Evolutionary conservation across 2,113 vertebrate species (phyloP).

Genomic region (Typhlomys cinereus): DNA sequence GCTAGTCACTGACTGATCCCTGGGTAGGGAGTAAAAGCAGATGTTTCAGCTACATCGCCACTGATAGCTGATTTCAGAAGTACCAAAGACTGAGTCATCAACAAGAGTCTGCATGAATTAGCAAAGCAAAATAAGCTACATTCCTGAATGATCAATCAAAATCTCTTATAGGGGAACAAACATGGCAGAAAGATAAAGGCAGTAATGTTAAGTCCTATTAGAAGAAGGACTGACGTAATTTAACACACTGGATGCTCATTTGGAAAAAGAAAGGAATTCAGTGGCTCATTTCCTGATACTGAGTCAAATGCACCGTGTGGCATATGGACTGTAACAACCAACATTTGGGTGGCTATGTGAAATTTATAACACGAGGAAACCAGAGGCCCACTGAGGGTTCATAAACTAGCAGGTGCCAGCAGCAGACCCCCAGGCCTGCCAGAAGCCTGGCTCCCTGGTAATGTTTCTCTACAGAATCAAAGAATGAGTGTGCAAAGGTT

Average conservation of each 20-base stretch:
- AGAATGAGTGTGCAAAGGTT: background rate
- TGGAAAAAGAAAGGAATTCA: background rate
- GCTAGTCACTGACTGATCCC: slow-evolving; percentile 69
- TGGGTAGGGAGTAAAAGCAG: slow-evolving; percentile 48
- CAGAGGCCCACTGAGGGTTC: background rate
- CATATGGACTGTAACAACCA: background rate
- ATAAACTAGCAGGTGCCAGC: background rate
- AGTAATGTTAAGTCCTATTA: background rate
- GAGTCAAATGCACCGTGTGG: background rate
- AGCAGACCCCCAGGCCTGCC: background rate
- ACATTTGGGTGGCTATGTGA: background rate
- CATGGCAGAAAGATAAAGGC: fast-evolving
- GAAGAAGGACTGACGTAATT: background rate
- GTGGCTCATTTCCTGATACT: background rate
- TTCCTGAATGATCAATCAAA: slow-evolving; percentile 45
- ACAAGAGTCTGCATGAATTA: slow-evolving; percentile 58
- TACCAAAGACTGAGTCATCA: slow-evolving; percentile 69
- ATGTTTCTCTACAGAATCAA: background rate
- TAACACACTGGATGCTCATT: background rate
- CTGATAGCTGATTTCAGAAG: slow-evolving; percentile 67
- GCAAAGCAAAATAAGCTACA: slow-evolving; percentile 23
- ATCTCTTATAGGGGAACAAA: background rate
- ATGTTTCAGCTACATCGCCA: slow-evolving; percentile 76
- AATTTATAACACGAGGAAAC: background rate
- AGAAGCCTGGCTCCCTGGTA: background rate